Evolutionary conservation across 2,888 invertebrate genomes (phyloP).

Genomic region (Folsomia candida): DNA sequence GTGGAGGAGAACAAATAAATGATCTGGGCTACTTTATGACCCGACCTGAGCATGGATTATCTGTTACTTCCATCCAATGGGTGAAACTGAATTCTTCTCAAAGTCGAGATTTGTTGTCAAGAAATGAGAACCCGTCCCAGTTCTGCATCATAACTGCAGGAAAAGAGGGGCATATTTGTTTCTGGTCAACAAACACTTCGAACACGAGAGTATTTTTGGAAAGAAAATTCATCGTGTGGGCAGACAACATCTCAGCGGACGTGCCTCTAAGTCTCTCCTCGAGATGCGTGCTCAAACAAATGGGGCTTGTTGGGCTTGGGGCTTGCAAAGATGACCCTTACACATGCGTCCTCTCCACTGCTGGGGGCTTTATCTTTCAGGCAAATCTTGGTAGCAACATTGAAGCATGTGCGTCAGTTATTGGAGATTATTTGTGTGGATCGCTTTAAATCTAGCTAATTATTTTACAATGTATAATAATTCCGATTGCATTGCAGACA

Average conservation of each 20-base stretch:
- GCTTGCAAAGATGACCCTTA: conserved; percentile 45
- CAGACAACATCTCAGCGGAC: conserved; percentile 43
- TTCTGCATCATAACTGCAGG: conserved; percentile 38
- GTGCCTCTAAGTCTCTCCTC: conserved; percentile 40
- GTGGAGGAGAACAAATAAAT: neutral
- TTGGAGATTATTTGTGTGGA: too few species aligned
- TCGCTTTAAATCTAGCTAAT: too few species aligned
- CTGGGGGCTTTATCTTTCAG: conserved; percentile 46
- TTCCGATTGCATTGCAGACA: neutral
- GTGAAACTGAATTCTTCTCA: conserved; percentile 24
- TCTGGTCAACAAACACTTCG: conserved; percentile 46
- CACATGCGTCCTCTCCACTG: conserved; percentile 41
- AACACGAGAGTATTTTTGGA: conserved; percentile 37
- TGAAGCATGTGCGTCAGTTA: conserved; percentile 42
- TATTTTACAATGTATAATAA: too few species aligned
- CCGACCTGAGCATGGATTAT: conserved; percentile 21
- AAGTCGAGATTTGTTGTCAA: conserved; percentile 18
- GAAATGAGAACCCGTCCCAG: conserved; percentile 11
- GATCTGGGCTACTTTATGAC: conserved; percentile 28
- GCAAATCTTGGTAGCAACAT: conserved; percentile 39
- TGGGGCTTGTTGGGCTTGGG: conserved; percentile 39
- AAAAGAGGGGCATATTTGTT: conserved; percentile 44
- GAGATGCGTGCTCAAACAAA: conserved; percentile 43
- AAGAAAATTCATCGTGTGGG: conserved; percentile 42
- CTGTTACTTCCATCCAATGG: conserved; percentile 31